These are phyloP conservation scores for Enteromius argenteus DNA, from an alignment of 2,797 vertebrate species.

Conservation along the genomic window DNA sequence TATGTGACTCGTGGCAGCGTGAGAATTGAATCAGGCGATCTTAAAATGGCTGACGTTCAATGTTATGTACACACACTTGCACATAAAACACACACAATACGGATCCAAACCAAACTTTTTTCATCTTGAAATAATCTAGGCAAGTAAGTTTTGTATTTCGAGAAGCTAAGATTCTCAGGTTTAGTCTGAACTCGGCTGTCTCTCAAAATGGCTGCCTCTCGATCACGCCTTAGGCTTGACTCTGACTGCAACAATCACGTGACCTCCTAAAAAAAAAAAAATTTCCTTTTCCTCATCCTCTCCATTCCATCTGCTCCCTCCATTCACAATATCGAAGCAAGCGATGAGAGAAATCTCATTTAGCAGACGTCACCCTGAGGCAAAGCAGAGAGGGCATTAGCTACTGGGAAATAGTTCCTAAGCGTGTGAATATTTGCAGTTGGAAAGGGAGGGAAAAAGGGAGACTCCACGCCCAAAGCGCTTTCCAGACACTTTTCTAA, in stretches of 20 bases:
- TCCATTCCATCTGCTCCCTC: constrained; percentile 54
- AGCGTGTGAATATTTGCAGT: constrained; percentile 44
- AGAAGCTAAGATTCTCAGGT: background rate
- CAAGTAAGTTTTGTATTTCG: background rate
- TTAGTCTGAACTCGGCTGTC: constrained; percentile 17
- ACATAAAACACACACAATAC: background rate
- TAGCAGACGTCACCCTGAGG: constrained; percentile 49
- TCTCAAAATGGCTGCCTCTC: constrained; percentile 49
- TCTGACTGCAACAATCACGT: constrained; percentile 45
- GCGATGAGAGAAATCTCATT: constrained; percentile 58
- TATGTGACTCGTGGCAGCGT: constrained; percentile 27
- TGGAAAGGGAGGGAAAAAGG: constrained; percentile 20
- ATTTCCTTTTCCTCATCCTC: constrained; percentile 53
- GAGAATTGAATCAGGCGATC: constrained; percentile 8
- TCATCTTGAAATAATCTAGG: background rate
- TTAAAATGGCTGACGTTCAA: constrained; percentile 22
- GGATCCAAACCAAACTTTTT: background rate
- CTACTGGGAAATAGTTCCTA: constrained; percentile 51
- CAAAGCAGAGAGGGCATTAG: constrained; percentile 49
- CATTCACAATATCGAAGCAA: constrained; percentile 50
- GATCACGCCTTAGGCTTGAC: constrained; percentile 46
- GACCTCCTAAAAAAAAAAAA: constrained; percentile 28
- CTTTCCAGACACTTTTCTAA: background rate
- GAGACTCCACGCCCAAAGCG: background rate
- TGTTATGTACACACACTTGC: background rate